phyloP scores from a whole-genome alignment of 2,113 vertebrate species.

The Bujurquina vittata region DNA sequence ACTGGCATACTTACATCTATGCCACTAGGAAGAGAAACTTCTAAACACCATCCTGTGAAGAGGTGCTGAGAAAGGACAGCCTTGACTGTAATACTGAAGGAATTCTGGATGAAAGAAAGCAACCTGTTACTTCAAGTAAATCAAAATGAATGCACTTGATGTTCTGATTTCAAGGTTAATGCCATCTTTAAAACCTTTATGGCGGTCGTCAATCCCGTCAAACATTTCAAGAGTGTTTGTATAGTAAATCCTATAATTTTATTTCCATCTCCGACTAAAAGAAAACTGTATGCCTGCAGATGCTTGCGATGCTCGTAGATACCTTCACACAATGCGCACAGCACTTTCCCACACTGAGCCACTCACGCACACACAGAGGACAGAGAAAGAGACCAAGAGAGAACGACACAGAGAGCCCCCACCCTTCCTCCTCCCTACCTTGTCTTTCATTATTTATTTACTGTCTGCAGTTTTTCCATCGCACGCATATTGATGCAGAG shows the following conservation, averaged over 20 bases:
- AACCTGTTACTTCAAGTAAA: constrained; percentile 1
- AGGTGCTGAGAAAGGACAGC: background rate
- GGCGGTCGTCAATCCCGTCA: background rate
- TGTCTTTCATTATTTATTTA: constrained; percentile 84
- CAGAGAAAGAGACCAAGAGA: constrained; percentile 59
- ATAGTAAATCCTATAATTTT: constrained; percentile 12
- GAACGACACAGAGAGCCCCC: constrained; percentile 53
- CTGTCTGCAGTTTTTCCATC: constrained; percentile 80
- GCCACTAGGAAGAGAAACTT: constrained; percentile 23
- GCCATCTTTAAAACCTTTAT: background rate
- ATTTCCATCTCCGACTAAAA: background rate
- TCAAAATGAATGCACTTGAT: background rate
- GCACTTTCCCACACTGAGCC: constrained; percentile 56
- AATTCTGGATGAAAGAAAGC: background rate
- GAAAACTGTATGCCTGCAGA: background rate
- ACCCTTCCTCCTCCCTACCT: constrained; percentile 55
- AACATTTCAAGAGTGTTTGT: background rate
- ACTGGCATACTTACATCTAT: constrained; percentile 34
- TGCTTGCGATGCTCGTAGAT: constrained; percentile 1
- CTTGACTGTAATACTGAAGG: background rate
- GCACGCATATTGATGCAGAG: constrained; percentile 83
- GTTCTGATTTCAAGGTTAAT: constrained; percentile 6
- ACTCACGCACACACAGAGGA: constrained; percentile 51
- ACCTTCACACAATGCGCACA: constrained; percentile 18
- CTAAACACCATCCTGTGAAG: constrained; percentile 17